phyloP scores from a whole-genome alignment of 2,797 vertebrate genomes.

The Lateolabrax maculatus region DNA sequence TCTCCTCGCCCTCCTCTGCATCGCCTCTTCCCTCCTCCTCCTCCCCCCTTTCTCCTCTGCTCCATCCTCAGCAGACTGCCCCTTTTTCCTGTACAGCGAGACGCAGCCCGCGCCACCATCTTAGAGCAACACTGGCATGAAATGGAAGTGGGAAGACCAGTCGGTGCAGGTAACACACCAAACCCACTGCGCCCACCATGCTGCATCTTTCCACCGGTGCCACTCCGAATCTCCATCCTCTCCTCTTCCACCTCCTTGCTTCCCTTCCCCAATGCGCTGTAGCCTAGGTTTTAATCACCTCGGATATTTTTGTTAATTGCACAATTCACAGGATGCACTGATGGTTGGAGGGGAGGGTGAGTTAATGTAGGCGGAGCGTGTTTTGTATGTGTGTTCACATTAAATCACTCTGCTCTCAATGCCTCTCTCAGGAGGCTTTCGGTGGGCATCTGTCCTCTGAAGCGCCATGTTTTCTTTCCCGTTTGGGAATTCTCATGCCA shows the following conservation, averaged over 20 bases:
- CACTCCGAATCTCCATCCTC: slow-evolving; percentile 41
- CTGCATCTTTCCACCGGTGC: slow-evolving; percentile 42
- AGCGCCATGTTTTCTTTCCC: slow-evolving; percentile 72
- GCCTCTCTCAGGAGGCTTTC: slow-evolving; percentile 78
- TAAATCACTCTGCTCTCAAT: slow-evolving; percentile 83
- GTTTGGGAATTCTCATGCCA: slow-evolving; percentile 81
- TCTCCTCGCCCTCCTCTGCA: slow-evolving; percentile 79
- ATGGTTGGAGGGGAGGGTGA: slow-evolving; percentile 59
- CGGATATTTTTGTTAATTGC: slow-evolving; percentile 85
- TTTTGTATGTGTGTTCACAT: slow-evolving; percentile 76
- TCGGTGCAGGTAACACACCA: slow-evolving; percentile 83
- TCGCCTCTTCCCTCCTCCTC: slow-evolving; percentile 78
- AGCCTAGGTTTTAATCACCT: slow-evolving; percentile 79
- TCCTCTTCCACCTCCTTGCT: slow-evolving; percentile 29
- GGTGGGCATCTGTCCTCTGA: slow-evolving; percentile 84
- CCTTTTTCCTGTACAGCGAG: slow-evolving; percentile 81
- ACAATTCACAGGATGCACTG: slow-evolving; percentile 70
- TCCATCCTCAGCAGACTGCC: slow-evolving; percentile 83
- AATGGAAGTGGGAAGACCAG: slow-evolving; percentile 85
- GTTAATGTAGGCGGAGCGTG: slow-evolving; percentile 72
- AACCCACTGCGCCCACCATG: slow-evolving; percentile 56
- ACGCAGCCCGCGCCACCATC: slow-evolving; percentile 86
- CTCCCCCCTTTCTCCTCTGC: slow-evolving; percentile 73
- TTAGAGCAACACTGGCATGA: slow-evolving; percentile 86
- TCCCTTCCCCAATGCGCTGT: slow-evolving; percentile 10